These are phyloP conservation scores for Spinus olivaceus DNA, from an alignment of 2,797 vertebrate species.

Conservation along the genomic window DNA sequence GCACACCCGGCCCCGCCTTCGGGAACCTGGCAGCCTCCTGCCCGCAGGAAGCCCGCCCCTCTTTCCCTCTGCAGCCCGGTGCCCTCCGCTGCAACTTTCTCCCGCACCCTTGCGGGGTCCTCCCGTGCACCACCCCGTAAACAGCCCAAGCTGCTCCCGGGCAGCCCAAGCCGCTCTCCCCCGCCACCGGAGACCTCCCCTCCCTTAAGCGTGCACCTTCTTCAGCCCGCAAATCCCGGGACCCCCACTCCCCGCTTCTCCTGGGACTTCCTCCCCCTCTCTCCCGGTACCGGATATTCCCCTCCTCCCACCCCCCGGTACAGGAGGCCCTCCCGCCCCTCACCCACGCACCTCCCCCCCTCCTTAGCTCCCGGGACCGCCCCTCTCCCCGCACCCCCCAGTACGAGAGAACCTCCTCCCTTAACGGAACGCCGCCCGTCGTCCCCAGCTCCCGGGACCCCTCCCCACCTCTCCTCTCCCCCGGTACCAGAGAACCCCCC, in stretches of 20 bases:
- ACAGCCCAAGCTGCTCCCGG: no score
- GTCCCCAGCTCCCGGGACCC: background rate
- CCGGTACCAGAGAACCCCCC: background rate
- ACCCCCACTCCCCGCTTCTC: background rate
- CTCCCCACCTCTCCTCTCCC: background rate
- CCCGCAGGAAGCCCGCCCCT: no score
- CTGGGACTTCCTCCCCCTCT: background rate
- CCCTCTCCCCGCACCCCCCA: no score
- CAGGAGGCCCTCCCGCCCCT: background rate
- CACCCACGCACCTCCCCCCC: background rate
- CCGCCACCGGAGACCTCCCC: no score
- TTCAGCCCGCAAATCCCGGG: background rate
- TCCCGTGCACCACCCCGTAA: background rate
- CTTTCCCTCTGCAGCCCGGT: background rate
- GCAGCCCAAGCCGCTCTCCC: no score
- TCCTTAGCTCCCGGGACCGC: background rate
- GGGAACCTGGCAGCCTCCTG: background rate
- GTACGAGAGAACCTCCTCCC: background rate
- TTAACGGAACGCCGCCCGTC: background rate
- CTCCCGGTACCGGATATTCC: background rate
- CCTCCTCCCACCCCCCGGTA: background rate
- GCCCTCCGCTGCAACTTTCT: no score
- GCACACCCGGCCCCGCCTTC: no score
- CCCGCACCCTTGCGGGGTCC: no score
- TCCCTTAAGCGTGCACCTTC: background rate